These are phyloP conservation scores for Cosmopolites sordidus DNA, from an alignment of 2,888 invertebrate genomes.

Conservation along the genomic window DNA sequence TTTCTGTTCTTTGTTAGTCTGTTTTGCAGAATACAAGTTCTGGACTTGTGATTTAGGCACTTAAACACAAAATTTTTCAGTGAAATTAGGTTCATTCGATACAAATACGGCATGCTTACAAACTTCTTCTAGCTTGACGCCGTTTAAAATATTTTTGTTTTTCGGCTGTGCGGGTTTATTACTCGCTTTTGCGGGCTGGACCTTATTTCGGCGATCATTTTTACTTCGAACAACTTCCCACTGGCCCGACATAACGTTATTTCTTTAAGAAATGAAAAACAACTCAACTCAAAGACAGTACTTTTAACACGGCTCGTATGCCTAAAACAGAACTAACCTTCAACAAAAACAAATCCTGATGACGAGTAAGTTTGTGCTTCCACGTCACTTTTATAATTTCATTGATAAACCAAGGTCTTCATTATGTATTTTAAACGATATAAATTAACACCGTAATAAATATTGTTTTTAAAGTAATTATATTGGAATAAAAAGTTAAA, in stretches of 20 bases:
- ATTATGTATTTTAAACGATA: not conserved
- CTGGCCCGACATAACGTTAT: constrained; percentile 54
- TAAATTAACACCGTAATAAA: no score
- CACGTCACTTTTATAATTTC: constrained; percentile 14
- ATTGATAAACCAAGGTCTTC: not conserved
- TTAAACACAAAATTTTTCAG: constrained; percentile 43
- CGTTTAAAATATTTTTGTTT: constrained; percentile 43
- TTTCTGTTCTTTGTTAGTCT: constrained; percentile 55
- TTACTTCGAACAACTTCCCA: constrained; percentile 72
- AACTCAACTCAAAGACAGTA: not conserved
- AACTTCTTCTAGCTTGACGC: constrained; percentile 72
- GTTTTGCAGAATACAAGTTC: constrained; percentile 60
- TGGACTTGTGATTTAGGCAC: constrained; percentile 67
- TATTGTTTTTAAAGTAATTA: no score
- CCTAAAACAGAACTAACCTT: constrained; percentile 16
- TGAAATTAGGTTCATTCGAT: not conserved
- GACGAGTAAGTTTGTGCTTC: constrained; percentile 3
- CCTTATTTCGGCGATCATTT: constrained; percentile 52
- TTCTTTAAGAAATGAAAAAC: constrained; percentile 9
- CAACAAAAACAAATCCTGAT: constrained; percentile 11
- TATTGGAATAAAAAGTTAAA: no score
- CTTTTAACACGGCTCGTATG: not conserved
- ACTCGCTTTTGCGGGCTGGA: constrained; percentile 49
- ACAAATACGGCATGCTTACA: constrained; percentile 53
- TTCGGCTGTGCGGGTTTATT: constrained; percentile 46